Evolutionary conservation across 2,797 vertebrate species (phyloP).

Genomic region (Channa striata): DNA sequence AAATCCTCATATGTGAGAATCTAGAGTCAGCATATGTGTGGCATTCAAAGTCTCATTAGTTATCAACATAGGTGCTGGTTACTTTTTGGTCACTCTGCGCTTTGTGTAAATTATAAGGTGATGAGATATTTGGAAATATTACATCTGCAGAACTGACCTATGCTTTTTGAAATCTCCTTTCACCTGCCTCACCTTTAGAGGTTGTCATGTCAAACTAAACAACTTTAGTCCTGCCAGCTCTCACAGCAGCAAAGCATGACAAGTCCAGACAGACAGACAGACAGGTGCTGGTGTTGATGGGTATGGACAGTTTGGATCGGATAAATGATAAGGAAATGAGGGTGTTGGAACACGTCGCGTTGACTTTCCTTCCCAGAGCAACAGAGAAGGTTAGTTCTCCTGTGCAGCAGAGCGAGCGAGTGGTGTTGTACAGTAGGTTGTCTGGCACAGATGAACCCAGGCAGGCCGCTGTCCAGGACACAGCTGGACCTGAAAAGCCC

Average conservation of each 20-base stretch:
- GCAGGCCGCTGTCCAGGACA: constrained; percentile 44
- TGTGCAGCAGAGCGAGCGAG: constrained; percentile 55
- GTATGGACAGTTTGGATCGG: constrained; percentile 46
- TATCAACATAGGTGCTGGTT: background rate
- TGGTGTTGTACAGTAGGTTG: constrained; percentile 47
- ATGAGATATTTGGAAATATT: too few species aligned
- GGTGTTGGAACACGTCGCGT: constrained; percentile 67
- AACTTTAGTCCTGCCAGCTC: constrained; percentile 3
- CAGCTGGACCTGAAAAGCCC: constrained; percentile 44
- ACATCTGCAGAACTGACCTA: background rate
- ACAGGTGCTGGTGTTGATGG: constrained; percentile 30
- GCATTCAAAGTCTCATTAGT: background rate
- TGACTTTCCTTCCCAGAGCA: constrained; percentile 49
- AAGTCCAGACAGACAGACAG: constrained; percentile 34
- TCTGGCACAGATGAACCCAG: background rate
- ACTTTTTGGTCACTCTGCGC: too few species aligned
- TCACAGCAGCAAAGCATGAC: constrained; percentile 8
- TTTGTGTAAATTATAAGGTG: background rate
- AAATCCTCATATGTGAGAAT: background rate
- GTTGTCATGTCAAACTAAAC: background rate
- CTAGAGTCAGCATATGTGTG: background rate
- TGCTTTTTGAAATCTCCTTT: background rate
- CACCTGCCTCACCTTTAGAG: constrained; percentile 8
- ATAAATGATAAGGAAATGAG: constrained; percentile 35
- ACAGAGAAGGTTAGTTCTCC: constrained; percentile 34